Evolutionary conservation across 2,113 vertebrate species (phyloP), one percentile per base, ranked within the genome.

Genomic region (Phrynocephalus versicolor): DNA sequence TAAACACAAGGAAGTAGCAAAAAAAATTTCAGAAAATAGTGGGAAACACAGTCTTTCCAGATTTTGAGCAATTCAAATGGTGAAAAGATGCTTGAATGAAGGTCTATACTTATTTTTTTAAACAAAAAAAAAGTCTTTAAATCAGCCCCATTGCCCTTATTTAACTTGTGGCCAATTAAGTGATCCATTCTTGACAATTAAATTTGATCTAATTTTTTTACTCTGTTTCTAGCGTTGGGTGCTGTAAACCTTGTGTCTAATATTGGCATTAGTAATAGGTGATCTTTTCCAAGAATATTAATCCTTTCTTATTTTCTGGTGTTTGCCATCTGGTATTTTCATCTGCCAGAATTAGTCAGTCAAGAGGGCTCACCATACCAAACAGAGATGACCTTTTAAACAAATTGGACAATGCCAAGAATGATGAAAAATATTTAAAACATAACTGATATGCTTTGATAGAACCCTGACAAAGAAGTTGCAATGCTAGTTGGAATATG

Each of bases 231-330:
- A 84, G 41, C 58, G 79, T 81, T 82, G 39, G 88, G 39, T 90
- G 21, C 7, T 83, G 3, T 25, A 76, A 82, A 51, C 8, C 3
- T 64, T 8, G 21, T 6, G 7, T 77, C 25, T 80, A 87, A 88
- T 76, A 39, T 45, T 83, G 23, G 39, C 86, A 7, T 41, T 93
- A 69, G 81, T 71, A 88, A 88, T 13, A 89, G 1, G 21, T 51
- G 37, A 33, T 51, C 15, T 87, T 84, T 91, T 25, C 18, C 71
- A 91, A 83, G 58, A 3, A 65, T 80, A 77, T 89, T 89, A 91
- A 92, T 76, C 90, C 39, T 55, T 18, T 90, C 85, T 92, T 84
- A 87, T 81, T 75, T 93, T 93, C 93, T 92, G 76, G 82, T 90
- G 90, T 89, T 80, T 72, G 55, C 86, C 1, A 81, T 87, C 84